A percentile compares a stretch with the other conserved stretches of the same genome.
These are phyloP conservation scores for Philereme vetulata DNA, from an alignment of 2,888 invertebrate genomes.

Conservation along the genomic window DNA sequence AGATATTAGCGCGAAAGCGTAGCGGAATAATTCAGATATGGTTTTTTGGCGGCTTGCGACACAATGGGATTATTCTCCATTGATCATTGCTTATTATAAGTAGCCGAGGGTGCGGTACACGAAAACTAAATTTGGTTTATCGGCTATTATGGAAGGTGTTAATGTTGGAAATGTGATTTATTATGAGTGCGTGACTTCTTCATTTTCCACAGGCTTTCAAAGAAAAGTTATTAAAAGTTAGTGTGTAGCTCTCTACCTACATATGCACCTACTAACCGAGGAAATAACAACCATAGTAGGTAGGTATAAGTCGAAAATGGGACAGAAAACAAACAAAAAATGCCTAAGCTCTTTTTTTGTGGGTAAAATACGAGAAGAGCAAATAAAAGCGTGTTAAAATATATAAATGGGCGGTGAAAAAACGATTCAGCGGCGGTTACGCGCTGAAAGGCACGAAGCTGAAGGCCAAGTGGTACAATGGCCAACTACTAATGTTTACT, in stretches of 20 bases:
- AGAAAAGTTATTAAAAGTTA: conserved; percentile 21
- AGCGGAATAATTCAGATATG: conserved; percentile 80
- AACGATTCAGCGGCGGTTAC: conserved; percentile 37
- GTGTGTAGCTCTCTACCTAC: not conserved
- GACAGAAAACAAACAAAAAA: not conserved
- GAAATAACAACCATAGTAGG: no score
- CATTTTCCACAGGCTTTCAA: conserved; percentile 60
- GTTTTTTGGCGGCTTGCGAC: conserved; percentile 77
- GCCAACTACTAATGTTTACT: conserved; percentile 83
- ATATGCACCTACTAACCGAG: not conserved
- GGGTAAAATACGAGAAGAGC: conserved; percentile 11
- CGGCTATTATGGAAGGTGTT: conserved; percentile 84
- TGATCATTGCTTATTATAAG: conserved; percentile 84
- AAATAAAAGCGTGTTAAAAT: conserved; percentile 24
- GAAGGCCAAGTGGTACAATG: conserved; percentile 59
- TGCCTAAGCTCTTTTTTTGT: no score
- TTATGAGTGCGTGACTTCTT: conserved; percentile 76
- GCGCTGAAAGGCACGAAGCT: conserved; percentile 39
- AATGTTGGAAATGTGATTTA: conserved; percentile 79
- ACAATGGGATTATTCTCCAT: conserved; percentile 83
- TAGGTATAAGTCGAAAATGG: no score
- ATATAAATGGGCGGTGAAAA: conserved; percentile 32
- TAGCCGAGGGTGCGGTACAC: conserved; percentile 81
- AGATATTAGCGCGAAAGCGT: conserved; percentile 81
- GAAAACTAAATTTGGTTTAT: conserved; percentile 84